Conservation (phyloP, 92 coral and sea anemone genomes). For the Palythoa grandis region DNA sequence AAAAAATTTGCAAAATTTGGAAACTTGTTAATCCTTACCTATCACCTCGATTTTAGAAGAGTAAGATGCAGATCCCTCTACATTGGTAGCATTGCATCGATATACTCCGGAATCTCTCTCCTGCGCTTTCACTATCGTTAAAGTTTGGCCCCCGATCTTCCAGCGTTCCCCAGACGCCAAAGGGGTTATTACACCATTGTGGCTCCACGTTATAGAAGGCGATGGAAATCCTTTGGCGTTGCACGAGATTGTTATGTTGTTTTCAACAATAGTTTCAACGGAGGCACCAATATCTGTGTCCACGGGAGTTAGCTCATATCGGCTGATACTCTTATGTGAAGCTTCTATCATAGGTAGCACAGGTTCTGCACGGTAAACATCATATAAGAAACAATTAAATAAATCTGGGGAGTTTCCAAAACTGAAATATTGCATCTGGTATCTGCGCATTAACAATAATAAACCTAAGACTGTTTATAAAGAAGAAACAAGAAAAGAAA, state of each 20-base stretch:
- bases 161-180: conserved; percentile 14
- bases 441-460: not conserved
- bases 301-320: conserved; percentile 14
- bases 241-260: conserved; percentile 28
- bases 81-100: conserved; percentile 6
- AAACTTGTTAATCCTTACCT: not conserved
- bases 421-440: not conserved
- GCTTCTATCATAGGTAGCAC: not conserved
- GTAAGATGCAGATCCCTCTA: not conserved
- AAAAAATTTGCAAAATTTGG: not conserved
- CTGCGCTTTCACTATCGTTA: conserved; percentile 32
- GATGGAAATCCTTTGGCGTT: conserved; percentile 19
- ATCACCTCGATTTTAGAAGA: conserved; percentile 21
- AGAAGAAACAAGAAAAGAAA: too few species aligned
- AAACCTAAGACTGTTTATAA: too few species aligned
- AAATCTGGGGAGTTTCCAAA: not conserved
- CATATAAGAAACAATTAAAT: not conserved
- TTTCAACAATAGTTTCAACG: conserved; percentile 31
- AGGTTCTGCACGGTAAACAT: conserved; percentile 3
- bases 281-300: conserved; percentile 9
- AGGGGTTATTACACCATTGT: not conserved
- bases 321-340: not conserved
- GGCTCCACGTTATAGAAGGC: conserved; percentile 27
- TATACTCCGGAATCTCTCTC: conserved; percentile 20
- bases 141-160: not conserved